Evolutionary conservation across 2,888 invertebrate species (phyloP).

Genomic region (Aelia acuminata): DNA sequence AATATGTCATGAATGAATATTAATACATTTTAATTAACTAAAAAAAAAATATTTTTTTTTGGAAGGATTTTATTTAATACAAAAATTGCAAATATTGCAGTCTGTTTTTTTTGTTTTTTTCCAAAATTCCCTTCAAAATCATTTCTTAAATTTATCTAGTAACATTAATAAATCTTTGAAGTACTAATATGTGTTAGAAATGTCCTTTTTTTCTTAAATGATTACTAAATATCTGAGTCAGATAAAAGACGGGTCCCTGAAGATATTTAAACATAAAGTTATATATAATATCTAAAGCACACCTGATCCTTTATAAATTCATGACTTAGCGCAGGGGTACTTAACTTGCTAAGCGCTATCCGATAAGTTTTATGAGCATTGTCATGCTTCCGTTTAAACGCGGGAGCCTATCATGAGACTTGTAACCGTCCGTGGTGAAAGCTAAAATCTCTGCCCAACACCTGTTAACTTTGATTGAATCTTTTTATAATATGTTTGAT

Average conservation of each 20-base stretch:
- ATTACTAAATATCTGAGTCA: background rate
- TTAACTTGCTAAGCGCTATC: background rate
- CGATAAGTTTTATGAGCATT: constrained; percentile 13
- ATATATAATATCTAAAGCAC: background rate
- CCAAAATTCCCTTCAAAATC: no score
- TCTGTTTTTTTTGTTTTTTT: no score
- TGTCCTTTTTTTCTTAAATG: no score
- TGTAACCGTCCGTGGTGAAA: constrained; percentile 2
- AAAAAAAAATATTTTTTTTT: no score
- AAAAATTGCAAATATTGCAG: no score
- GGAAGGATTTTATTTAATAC: no score
- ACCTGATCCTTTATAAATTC: constrained; percentile 4
- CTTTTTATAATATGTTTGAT: background rate
- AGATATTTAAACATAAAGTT: background rate
- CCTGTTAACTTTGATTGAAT: constrained; percentile 5
- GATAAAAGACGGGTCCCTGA: background rate
- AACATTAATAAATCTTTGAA: no score
- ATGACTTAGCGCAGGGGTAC: background rate
- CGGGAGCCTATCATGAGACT: background rate
- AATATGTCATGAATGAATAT: no score
- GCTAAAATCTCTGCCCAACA: background rate
- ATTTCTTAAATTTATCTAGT: no score
- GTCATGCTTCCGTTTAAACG: constrained; percentile 11
- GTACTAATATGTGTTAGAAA: no score
- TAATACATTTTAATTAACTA: no score